phyloP scores from a whole-genome alignment of 2,888 invertebrate genomes.

The Prosapia bicincta region DNA sequence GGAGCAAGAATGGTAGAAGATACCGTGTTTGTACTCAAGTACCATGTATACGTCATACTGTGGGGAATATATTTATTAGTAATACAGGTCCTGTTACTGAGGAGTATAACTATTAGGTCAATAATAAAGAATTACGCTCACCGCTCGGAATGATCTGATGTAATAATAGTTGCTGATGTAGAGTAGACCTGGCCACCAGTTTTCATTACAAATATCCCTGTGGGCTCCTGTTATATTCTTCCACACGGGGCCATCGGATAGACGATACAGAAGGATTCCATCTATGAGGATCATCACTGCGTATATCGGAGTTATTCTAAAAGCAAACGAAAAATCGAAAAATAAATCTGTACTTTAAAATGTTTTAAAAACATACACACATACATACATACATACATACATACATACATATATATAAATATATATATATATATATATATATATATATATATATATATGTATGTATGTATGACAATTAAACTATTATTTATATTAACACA shows the following conservation, averaged over 20 bases:
- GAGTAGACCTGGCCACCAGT: conserved; percentile 15
- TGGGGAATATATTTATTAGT: not conserved
- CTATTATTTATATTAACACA: too few relatives aligned
- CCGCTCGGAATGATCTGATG: not conserved
- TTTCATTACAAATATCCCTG: conserved; percentile 4
- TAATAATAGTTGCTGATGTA: conserved; percentile 19
- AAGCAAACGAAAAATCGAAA: not conserved
- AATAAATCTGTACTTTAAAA: too few relatives aligned
- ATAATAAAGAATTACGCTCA: not conserved
- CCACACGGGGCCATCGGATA: conserved; percentile 17
- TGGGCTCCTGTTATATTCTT: conserved; percentile 1
- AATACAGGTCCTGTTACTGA: not conserved
- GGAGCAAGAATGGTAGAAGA: not conserved
- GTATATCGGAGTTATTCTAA: conserved; percentile 7
- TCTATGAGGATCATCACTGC: conserved; percentile 6
- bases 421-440: too few relatives aligned
- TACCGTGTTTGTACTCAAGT: too few relatives aligned
- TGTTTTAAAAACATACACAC: not conserved
- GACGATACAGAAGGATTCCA: not conserved
- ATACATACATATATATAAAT: too few relatives aligned
- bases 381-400: too few relatives aligned
- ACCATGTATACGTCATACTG: too few relatives aligned
- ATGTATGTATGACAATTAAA: too few relatives aligned
- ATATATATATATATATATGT: too few relatives aligned
- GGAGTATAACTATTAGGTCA: not conserved